Conservation (phyloP, 2,113 vertebrate genomes). For the Apeltes quadracus region DNA sequence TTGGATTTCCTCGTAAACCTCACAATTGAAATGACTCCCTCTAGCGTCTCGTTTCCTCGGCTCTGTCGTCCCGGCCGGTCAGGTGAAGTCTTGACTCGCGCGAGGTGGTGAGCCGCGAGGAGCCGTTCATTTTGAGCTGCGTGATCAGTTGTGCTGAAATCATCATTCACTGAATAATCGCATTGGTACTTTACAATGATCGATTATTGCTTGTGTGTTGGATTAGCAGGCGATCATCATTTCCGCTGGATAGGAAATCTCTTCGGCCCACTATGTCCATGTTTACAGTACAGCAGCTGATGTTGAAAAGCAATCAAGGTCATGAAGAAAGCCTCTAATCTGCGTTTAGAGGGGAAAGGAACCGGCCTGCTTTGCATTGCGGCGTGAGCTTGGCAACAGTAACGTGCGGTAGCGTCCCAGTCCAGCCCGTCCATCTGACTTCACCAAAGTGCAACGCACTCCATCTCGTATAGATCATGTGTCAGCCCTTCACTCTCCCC, state of each 20-base stretch:
- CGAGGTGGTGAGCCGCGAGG: constrained; percentile 18
- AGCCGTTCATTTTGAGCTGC: constrained; percentile 22
- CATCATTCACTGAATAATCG: constrained; percentile 27
- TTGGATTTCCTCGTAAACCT: background rate
- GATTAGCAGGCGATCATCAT: constrained; percentile 29
- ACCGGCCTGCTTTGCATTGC: background rate
- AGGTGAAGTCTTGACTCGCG: background rate
- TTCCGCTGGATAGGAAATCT: background rate
- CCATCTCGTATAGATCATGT: constrained; percentile 45
- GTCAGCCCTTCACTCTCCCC: constrained; percentile 61
- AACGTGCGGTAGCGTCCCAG: background rate
- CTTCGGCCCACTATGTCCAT: background rate
- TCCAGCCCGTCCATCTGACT: constrained; percentile 26
- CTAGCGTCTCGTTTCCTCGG: background rate
- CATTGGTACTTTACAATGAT: constrained; percentile 8
- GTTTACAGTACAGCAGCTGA: background rate
- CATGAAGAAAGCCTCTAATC: constrained; percentile 16
- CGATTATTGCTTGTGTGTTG: constrained; percentile 5
- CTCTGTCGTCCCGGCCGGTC: background rate
- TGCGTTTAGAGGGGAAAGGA: constrained; percentile 15
- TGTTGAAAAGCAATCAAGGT: constrained; percentile 7
- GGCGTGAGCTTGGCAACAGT: background rate
- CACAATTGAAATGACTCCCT: background rate
- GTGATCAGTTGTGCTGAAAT: constrained; percentile 37
- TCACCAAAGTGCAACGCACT: constrained; percentile 34